Evolutionary conservation across 1,140 invertebrate genomes (phyloP), one percentile per base, ranked within the genome.

Genomic region (Aethina tumida): DNA sequence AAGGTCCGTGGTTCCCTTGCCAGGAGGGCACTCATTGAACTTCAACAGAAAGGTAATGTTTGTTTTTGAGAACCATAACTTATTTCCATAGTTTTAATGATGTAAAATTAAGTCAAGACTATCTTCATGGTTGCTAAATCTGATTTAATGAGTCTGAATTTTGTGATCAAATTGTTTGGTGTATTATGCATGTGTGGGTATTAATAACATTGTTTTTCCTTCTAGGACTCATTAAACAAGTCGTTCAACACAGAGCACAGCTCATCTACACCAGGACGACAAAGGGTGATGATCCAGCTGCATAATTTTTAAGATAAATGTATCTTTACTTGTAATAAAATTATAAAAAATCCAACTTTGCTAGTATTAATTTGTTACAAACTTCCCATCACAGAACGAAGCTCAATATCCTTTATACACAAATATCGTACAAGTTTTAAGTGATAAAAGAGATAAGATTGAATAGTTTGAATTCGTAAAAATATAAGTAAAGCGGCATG

Each of bases 1-100:
- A 99, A 99, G 71, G 89, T 99, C 45, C 72, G 96, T 53, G 96
- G 92, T 42, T 98, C 95, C 17, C 69, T 99, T n/a, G 97, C 97
- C 1, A 85, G 93, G 62, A 74, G 81, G 59, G 95, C 91, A 30
- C 73, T 99, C 6, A 79, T 86, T 44, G 94, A 99, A 71, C 74
- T 99, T 22, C 79, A 86, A 55, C 77, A 86, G 47, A 95, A 95
- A 74, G 91, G 87, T 85, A 49, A 49, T 15, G 5, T 19, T 6
- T n/a, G 10, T 35, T 12, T 16, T 18, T 18, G n/a, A 24, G 5
- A 20, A 32, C 31, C 41, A 20, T 19, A 34, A 43, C n/a, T 30
- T 29, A 2, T 27, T 21, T 13, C 2, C 5, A 17, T 20, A 25
- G 25, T 35, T 41, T 7, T 32, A 29, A 35, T 50, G 54, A 56